Evolutionary conservation across 2,888 invertebrate species (phyloP), one percentile per base, ranked within the genome.

Genomic region (Lumbricus terrestris): DNA sequence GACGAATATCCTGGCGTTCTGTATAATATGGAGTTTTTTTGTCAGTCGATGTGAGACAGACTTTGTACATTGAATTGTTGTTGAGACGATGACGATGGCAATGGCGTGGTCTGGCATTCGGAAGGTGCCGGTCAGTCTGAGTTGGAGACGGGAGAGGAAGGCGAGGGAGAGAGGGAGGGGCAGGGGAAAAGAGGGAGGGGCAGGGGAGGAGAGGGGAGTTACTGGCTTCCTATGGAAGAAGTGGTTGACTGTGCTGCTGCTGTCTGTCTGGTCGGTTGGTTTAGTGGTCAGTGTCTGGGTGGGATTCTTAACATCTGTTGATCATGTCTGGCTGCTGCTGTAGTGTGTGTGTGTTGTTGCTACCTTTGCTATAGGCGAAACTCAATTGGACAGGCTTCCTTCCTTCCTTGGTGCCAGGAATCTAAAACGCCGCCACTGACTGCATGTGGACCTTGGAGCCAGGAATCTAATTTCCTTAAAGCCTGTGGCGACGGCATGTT

Each of bases 381-480:
- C 69, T 69, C 29, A 8, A 69, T 13, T 29, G 29, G 8, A 69
- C 69, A 0, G n/a, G 0, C 69, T 69, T 69, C 69, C 69, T 69
- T 69, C 29, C 69, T 69, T 69, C 13, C 69, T 69, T 23, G 47
- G 47, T 47, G 47, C 47, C 47, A 47, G 47, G 47, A 47, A 47
- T 47, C 47, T 47, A 20, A 47, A 47, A 47, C 11, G 69, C 69
- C 5, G 69, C 69, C 54, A 11, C 29, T 54, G 54, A 16, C 29
- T 69, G 69, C n/a, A 8, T 69, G n/a, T n/a, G 69, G 69, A 69
- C 69, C n/a, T 69, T 69, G 69, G 69, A n/a, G 69, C n/a, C 69
- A n/a, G 69, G 69, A 69, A 69, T 69, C 69, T 69, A 69, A 69
- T 69, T 69, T 69, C 69, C 69, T 69, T 69, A 69, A 69, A 69